A percentile compares a stretch with the other conserved stretches of the same genome.
These are phyloP conservation scores for Leptura quadrifasciata DNA, from an alignment of 2,888 invertebrate species.

Conservation along the genomic window DNA sequence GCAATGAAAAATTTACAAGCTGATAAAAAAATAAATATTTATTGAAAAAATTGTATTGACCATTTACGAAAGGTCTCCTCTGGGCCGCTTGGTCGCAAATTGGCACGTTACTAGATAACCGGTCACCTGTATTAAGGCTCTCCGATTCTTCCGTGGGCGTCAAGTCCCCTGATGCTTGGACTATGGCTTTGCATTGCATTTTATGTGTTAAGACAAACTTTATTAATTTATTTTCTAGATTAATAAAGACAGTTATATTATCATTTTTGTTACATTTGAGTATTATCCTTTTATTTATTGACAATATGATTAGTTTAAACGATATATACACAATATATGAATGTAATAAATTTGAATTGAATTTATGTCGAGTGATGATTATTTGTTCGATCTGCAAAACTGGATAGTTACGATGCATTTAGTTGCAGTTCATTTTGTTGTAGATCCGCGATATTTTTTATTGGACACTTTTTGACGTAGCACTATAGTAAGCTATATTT, in stretches of 20 bases:
- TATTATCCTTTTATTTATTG: constrained; percentile 57
- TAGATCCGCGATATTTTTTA: neutral
- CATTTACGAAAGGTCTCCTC: no score
- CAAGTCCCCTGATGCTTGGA: neutral
- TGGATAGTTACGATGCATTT: neutral
- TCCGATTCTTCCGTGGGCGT: neutral
- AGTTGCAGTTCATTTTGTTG: neutral
- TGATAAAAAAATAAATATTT: no score
- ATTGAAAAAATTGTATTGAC: no score
- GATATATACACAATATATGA: neutral
- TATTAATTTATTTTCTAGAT: constrained; percentile 56
- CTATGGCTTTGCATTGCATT: constrained; percentile 47
- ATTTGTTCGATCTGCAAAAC: neutral
- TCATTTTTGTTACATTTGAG: constrained; percentile 53
- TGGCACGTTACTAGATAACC: neutral
- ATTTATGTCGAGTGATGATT: neutral
- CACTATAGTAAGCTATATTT: neutral
- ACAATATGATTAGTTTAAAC: constrained; percentile 42
- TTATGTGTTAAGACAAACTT: constrained; percentile 53
- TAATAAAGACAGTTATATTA: constrained; percentile 46
- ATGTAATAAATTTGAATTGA: neutral
- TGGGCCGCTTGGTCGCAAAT: neutral
- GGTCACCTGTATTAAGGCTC: neutral
- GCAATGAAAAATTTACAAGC: no score
- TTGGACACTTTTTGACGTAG: neutral